A percentile compares a stretch with the other conserved stretches of the same genome.
phyloP scores from a whole-genome alignment of 1,140 invertebrate species.

The Hyphantria cunea region DNA sequence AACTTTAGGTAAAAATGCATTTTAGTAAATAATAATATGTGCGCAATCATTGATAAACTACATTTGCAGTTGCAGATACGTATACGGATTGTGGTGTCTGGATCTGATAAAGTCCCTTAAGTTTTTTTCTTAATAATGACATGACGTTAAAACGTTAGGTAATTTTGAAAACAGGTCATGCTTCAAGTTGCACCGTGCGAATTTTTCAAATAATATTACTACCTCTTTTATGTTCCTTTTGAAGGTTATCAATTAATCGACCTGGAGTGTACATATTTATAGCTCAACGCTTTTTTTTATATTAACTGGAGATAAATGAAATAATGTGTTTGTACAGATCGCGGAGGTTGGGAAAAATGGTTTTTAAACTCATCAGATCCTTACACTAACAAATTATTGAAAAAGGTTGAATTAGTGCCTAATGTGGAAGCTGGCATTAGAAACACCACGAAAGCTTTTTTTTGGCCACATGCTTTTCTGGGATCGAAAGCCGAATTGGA shows the following conservation, averaged over 20 bases:
- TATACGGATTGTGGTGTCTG: too few species aligned
- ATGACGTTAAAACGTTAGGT: too few species aligned
- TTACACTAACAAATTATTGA: slow-evolving; percentile 83
- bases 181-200: too few species aligned
- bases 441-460: slow-evolving; percentile 87
- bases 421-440: slow-evolving; percentile 84
- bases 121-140: too few species aligned
- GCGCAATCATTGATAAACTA: too few species aligned
- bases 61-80: too few species aligned
- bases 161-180: too few species aligned
- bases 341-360: slow-evolving; percentile 87
- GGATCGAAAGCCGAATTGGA: slow-evolving; percentile 86
- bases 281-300: too few species aligned
- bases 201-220: too few species aligned
- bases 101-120: too few species aligned
- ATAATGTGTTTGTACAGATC: slow-evolving; percentile 75
- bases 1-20: slow-evolving; percentile 83
- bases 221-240: background rate
- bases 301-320: background rate
- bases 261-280: too few species aligned
- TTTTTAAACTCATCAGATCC: slow-evolving; percentile 85
- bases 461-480: slow-evolving; percentile 88
- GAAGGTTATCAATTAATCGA: background rate
- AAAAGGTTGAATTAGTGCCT: slow-evolving; percentile 85
- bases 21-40: too few species aligned